phyloP scores from a whole-genome alignment of 2,113 vertebrate species.

The Ibidorhyncha struthersii region DNA sequence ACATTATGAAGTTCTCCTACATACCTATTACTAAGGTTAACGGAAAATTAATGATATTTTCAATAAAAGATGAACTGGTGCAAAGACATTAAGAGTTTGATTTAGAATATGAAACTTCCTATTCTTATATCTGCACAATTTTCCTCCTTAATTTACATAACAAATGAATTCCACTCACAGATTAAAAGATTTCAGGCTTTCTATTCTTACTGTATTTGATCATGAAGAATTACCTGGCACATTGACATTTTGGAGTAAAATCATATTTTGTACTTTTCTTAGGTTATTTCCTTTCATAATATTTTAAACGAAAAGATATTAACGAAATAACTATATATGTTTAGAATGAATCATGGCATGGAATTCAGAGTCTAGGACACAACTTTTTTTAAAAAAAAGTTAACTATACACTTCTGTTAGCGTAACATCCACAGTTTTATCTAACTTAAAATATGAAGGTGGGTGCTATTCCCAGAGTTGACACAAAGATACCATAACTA shows the following conservation, averaged over 20 bases:
- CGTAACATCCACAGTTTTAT: background rate
- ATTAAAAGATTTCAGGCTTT: slow-evolving; percentile 10
- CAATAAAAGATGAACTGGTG: slow-evolving; percentile 12
- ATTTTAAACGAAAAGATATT: background rate
- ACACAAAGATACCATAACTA: background rate
- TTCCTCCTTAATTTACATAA: slow-evolving; percentile 21
- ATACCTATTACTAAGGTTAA: slow-evolving; percentile 30
- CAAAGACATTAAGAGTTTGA: background rate
- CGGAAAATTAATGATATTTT: slow-evolving; percentile 25
- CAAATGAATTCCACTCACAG: background rate
- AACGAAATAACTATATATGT: background rate
- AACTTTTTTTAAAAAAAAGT: background rate
- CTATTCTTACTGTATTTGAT: slow-evolving; percentile 18
- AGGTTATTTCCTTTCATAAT: background rate
- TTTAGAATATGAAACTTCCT: background rate
- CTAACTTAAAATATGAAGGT: background rate
- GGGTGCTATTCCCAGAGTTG: background rate
- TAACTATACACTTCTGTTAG: background rate
- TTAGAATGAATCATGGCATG: background rate
- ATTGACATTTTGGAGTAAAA: background rate
- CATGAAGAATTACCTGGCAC: background rate
- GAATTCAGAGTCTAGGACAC: background rate
- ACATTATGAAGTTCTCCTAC: background rate
- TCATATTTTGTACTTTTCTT: background rate
- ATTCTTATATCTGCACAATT: background rate